phyloP scores from a whole-genome alignment of 2,797 vertebrate genomes.

The Typhlichthys eigenmanni region DNA sequence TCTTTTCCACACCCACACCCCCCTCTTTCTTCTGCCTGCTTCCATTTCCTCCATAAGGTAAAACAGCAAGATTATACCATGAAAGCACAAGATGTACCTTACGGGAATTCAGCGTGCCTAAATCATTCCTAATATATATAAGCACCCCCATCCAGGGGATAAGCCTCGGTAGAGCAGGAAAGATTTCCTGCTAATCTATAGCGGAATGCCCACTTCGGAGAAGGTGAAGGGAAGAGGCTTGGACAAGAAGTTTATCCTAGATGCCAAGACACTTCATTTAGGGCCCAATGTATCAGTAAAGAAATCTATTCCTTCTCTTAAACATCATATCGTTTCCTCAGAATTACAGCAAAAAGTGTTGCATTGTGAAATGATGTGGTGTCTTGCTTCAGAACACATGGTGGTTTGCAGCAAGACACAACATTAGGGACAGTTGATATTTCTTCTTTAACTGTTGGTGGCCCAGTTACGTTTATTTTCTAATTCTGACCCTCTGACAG shows the following conservation, averaged over 20 bases:
- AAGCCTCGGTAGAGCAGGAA: conserved; percentile 78
- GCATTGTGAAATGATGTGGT: conserved; percentile 14
- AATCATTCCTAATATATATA: conserved; percentile 69
- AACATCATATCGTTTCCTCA: conserved; percentile 13
- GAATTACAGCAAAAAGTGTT: conserved; percentile 6
- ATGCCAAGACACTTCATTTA: conserved; percentile 58
- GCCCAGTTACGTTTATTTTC: neutral
- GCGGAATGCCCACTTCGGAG: conserved; percentile 73
- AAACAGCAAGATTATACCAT: conserved; percentile 65
- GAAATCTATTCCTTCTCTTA: conserved; percentile 33
- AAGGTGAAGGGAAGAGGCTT: conserved; percentile 71
- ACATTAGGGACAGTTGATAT: conserved; percentile 11
- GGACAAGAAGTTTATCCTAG: conserved; percentile 63
- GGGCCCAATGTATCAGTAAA: conserved; percentile 27
- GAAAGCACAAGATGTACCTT: conserved; percentile 64
- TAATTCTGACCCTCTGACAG: neutral
- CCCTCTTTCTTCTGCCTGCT: conserved; percentile 46
- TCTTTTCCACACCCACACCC: conserved; percentile 9
- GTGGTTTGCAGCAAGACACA: conserved; percentile 1
- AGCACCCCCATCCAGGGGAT: conserved; percentile 65
- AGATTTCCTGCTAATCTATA: conserved; percentile 80
- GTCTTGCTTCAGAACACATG: neutral
- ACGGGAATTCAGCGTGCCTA: conserved; percentile 68
- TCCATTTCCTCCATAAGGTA: conserved; percentile 42
- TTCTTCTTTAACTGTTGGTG: conserved; percentile 11